Evolutionary conservation across 2,888 invertebrate genomes (phyloP), one percentile per base, ranked within the genome.

Genomic region (Ophion ventricosus): DNA sequence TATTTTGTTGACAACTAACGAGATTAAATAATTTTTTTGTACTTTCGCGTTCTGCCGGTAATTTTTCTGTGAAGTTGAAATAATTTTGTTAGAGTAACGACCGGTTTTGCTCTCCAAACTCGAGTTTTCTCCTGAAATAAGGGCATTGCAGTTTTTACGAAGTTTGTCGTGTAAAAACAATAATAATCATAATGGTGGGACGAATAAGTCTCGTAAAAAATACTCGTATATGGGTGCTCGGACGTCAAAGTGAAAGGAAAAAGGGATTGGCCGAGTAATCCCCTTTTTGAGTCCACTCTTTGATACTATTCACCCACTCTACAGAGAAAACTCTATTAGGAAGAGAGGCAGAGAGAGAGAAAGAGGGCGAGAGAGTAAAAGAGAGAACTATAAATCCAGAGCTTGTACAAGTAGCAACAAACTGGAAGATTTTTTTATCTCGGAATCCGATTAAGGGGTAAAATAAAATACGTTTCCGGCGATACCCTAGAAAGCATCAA

Each of bases 231-330:
- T 25, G 25, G 4, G 10, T 14, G 14, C 57, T n/a, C 4, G 40
- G 26, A 72, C 54, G 56, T 79, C 72, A 79, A 79, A 64, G 72
- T 26, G 40, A 11, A 73, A 29, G 64, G 14, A 49, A 69, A 79
- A 57, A 72, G 64, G 29, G 54, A 69, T 54, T 23, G 23, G 64
- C 10, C 1, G 14, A 63, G 64, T 80, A 80, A 73, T 80, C 66
- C 40, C 23, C 57, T 73, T 80, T 56, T 66, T 66, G 5, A 43
- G 56, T n/a, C 20, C n/a, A 40, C 56, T 40, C 26, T 66, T 73
- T 74, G 59, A 49, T 80, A 57, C 14, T 29, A 67, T 26, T 17
- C 43, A 23, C 43, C 17, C 49, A 17, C 20, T 17, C 20, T 56
- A 26, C 10, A 20, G 56, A 26, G 56, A 20, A 29, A 29, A 59